A percentile compares a stretch with the other conserved stretches of the same genome.
These are phyloP conservation scores for Leptatherina wallacei DNA, from an alignment of 2,797 vertebrate species.

Conservation along the genomic window DNA sequence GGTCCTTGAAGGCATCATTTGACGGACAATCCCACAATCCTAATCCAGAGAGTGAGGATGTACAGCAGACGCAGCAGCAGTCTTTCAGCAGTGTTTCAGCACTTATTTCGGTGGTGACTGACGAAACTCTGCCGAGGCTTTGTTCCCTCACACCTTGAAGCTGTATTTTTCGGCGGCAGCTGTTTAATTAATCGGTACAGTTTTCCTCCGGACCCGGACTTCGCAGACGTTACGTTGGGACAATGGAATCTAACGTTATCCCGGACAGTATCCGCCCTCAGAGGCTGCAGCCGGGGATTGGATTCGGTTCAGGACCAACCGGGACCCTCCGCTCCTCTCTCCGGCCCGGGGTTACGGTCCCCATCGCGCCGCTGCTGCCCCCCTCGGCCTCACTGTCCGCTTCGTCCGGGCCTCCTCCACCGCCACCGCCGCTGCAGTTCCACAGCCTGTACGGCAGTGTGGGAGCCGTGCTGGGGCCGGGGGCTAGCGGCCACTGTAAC, in stretches of 20 bases:
- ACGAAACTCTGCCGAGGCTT: slow-evolving; percentile 30
- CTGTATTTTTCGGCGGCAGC: neutral
- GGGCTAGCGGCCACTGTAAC: slow-evolving; percentile 75
- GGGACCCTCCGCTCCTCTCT: slow-evolving; percentile 89
- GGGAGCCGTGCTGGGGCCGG: slow-evolving; percentile 77
- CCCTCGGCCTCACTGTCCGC: slow-evolving; percentile 79
- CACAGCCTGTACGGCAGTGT: slow-evolving; percentile 83
- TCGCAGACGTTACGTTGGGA: slow-evolving; percentile 67
- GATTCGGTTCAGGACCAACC: slow-evolving; percentile 75
- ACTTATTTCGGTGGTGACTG: slow-evolving; percentile 40
- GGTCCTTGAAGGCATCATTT: slow-evolving; percentile 49
- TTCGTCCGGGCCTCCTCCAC: slow-evolving; percentile 76
- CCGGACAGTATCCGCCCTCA: slow-evolving; percentile 84
- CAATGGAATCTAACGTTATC: slow-evolving; percentile 85
- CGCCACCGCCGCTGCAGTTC: slow-evolving; percentile 84
- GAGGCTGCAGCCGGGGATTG: slow-evolving; percentile 88
- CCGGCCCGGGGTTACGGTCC: slow-evolving; percentile 87
- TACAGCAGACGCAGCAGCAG: slow-evolving; percentile 45
- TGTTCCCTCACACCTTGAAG: neutral
- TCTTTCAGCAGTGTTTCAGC: slow-evolving; percentile 43
- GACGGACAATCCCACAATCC: slow-evolving; percentile 69
- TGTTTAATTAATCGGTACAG: neutral
- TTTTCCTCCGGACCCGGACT: slow-evolving; percentile 27
- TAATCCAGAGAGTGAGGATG: slow-evolving; percentile 70
- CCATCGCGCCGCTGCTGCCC: slow-evolving; percentile 78